Evolutionary conservation across 2,797 vertebrate genomes (phyloP), one percentile per base, ranked within the genome.

Genomic region (Rhyacichthys aspro): DNA sequence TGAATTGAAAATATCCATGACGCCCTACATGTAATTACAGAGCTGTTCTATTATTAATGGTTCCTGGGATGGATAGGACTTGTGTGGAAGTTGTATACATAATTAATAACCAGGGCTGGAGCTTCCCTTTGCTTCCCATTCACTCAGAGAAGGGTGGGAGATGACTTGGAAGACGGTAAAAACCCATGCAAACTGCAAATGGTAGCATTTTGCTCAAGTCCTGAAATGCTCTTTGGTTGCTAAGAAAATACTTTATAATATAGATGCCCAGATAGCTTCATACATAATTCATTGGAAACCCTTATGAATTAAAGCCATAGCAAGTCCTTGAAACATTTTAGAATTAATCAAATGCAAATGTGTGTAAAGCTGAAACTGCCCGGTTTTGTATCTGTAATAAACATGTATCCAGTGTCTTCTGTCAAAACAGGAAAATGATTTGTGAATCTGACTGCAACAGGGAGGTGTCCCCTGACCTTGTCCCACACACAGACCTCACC

Each of bases 1-100:
- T 14, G 71, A 74, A 79, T 66, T 67, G 77, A 79, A 85, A 79
- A 79, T 80, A 82, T 85, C 76, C 75, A 43, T 65, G 84, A 79
- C 38, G 72, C 84, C 77, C 55, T 19, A 71, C 63, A 63, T 82
- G 76, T 87, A 89, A 89, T 90, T 89, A 86, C 83, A 76, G 78
- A 32, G 62, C 74, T 74, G 60, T 69, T 89, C 78, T 75, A 86
- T 89, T 89, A 89, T 90, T 88, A 86, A 90, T 89, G 45, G 4
- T 44, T 61, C 55, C 61, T 43, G 36, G 78, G 70, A 61, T 73
- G 72, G 77, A 86, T 79, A 84, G 71, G 80, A 76, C 76, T 76
- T 80, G 76, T 72, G 78, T 85, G 77, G 81, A 79, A 76, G 71
- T 78, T 70, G 75, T 78, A 88, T 89, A 67, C 83, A 89, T 89